Evolutionary conservation across 2,797 vertebrate species (phyloP), one percentile per base, ranked within the genome.

Genomic region (Leptodactylus fallax): DNA sequence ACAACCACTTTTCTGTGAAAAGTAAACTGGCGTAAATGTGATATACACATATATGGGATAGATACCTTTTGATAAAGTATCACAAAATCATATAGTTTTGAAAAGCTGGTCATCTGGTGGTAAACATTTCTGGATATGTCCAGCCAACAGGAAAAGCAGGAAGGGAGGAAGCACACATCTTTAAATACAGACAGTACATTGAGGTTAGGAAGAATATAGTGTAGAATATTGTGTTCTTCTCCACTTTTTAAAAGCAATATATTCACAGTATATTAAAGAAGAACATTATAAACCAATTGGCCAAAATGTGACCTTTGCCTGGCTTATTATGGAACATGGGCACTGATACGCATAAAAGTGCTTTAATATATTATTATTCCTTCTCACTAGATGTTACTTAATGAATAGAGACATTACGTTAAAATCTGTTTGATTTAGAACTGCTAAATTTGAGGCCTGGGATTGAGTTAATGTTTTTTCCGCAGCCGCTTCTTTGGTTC

Each of bases 361-460:
- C 16, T 47, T 14, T 13, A 56, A 80, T 60, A 12, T 79, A 58
- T 60, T 27, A 19, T 51, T 77, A 53, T 79, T 79, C 17, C 11
- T 27, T 58, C 56, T 79, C 27, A 63, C 6, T 45, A 13, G 58
- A 45, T 63, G 55, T 58, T 80, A 10, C 78, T 21, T 9, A 45
- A 19, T 63, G 27, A 61, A 47, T 60, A 45, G 27, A 80, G n/a
- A 17, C 19, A 45, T 63, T n/a, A 61, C 36, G 76, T 11, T 60
- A 49, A 58, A 45, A 76, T 47, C 10, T 7, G 45, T 25, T 85
- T 49, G 36, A 77, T 85, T 76, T 85, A n/a, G 12, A 77, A 23
- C 17, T 23, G 14, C 17, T 27, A 16, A 3, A 25, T 81, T 9
- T 53, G 23, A 27, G 61, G 23, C 9, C n/a, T 55, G 16, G 14